phyloP scores from a whole-genome alignment of 2,797 vertebrate genomes.

The Alectoris magna region DNA sequence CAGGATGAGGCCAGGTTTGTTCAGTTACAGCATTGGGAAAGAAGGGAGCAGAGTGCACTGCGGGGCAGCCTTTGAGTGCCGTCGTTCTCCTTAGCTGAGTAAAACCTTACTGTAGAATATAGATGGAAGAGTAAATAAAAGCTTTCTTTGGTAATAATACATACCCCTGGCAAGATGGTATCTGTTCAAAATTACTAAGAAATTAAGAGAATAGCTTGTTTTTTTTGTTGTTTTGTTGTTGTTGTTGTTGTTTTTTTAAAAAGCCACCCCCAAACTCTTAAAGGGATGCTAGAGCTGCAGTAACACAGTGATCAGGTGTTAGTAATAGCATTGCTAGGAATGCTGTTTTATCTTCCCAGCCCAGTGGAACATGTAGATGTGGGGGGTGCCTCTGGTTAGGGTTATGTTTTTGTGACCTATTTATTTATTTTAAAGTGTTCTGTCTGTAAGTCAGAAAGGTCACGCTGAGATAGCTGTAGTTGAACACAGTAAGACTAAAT shows the following conservation, averaged over 20 bases:
- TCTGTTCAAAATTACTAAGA: not conserved
- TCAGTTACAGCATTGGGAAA: not conserved
- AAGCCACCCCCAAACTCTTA: accelerated
- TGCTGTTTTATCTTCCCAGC: not conserved
- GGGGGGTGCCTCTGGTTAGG: not conserved
- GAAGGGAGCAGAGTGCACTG: not conserved
- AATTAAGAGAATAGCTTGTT: not conserved
- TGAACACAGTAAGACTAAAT: not conserved
- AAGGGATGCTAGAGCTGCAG: not conserved
- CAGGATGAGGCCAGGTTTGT: not conserved
- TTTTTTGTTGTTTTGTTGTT: no score
- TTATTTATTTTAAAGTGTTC: not conserved
- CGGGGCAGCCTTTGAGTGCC: not conserved
- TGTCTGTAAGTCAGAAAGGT: not conserved
- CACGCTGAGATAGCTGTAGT: not conserved
- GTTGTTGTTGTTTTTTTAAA: no score
- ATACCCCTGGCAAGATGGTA: not conserved
- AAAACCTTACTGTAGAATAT: not conserved
- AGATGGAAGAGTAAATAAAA: not conserved
- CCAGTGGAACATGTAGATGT: not conserved
- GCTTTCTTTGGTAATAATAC: not conserved
- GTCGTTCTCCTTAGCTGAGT: not conserved
- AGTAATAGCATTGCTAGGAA: not conserved
- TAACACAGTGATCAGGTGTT: not conserved
- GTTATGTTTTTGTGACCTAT: not conserved